Evolutionary conservation across 2,113 vertebrate species (phyloP).

Genomic region (Triplophysa dalaica): DNA sequence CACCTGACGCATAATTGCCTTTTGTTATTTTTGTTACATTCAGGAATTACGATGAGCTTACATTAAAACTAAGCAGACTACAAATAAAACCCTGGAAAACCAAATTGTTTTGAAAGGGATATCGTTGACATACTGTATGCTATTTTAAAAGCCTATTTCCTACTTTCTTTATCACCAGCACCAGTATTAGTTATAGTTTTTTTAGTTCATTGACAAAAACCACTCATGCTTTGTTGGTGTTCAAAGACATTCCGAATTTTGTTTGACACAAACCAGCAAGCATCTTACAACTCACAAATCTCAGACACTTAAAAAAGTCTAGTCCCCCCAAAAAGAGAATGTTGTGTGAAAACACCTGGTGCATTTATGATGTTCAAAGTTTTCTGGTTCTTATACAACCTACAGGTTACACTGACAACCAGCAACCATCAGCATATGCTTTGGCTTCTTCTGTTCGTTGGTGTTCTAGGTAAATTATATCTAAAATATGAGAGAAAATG

Average conservation of each 20-base stretch:
- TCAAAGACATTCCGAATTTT: constrained; percentile 19
- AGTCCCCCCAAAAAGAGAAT: constrained; percentile 33
- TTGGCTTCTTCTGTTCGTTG: background rate
- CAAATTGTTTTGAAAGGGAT: background rate
- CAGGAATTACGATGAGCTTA: background rate
- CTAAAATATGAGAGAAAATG: background rate
- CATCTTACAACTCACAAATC: constrained; percentile 43
- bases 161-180: background rate
- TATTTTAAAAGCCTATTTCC: constrained; percentile 6
- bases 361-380: constrained; percentile 17
- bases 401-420: constrained; percentile 5
- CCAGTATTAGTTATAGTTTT: constrained; percentile 35
- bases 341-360: background rate
- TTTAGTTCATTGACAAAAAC: constrained; percentile 39
- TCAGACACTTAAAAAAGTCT: constrained; percentile 37
- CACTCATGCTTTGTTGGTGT: constrained; percentile 38
- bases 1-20: too few relatives aligned
- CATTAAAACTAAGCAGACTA: background rate
- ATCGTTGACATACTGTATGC: background rate
- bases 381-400: background rate
- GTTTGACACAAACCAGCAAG: constrained; percentile 58
- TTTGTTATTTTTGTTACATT: background rate
- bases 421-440: background rate
- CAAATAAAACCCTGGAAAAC: background rate
- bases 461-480: background rate